Base-by-base conservation (phyloP, 2,113 vertebrate species). In the Etheostoma spectabile region DNA sequence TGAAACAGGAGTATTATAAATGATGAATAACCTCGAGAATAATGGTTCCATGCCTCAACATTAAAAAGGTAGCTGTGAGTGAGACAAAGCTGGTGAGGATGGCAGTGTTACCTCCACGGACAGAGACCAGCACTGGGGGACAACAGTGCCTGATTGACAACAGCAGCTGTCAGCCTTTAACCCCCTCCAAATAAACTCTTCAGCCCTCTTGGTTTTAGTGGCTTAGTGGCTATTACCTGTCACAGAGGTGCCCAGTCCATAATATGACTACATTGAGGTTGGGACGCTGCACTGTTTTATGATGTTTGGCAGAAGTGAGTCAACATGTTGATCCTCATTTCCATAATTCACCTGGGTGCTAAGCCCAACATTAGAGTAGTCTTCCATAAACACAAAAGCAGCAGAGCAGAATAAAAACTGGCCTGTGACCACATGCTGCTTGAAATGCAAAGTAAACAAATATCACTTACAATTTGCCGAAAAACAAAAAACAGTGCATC, bases 261-360 rank as follows among this genome's bases (percentile, higher is more conserved):
- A 73, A 71, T 74, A 67, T 21, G 81, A 64, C 71, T 57, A 38
- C 77, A 24, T 42, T 42, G 14, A 74, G 52, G 53, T 67, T 59
- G 65, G 59, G 78, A 71, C 70, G 80, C 33, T 51, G 55, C n/a
- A 5, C 35, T 60, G 82, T 78, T 78, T 46, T 51, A 45, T 52
- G 80, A 59, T 73, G 74, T 55, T 82, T 48, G 55, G 80, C 76
- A 78, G 60, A 74, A 82, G 49, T 51, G 77, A 74, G 75, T 88
- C 80, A 88, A 87, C 80, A 84, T 69, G 86, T 77, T 87, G 80
- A 86, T 89, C 82, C 84, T 90, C 64, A 80, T 90, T 89, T 91
- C 76, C 87, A 78, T 88, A 81, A 80, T 90, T 88, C 73, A 90
- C 84, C 76, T 81, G 63, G 8, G 49, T 80, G 76, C 71, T 83